Evolutionary conservation across 2,113 vertebrate species (phyloP), one percentile per base, ranked within the genome.

Genomic region (Anarhynchus alexandrinus): DNA sequence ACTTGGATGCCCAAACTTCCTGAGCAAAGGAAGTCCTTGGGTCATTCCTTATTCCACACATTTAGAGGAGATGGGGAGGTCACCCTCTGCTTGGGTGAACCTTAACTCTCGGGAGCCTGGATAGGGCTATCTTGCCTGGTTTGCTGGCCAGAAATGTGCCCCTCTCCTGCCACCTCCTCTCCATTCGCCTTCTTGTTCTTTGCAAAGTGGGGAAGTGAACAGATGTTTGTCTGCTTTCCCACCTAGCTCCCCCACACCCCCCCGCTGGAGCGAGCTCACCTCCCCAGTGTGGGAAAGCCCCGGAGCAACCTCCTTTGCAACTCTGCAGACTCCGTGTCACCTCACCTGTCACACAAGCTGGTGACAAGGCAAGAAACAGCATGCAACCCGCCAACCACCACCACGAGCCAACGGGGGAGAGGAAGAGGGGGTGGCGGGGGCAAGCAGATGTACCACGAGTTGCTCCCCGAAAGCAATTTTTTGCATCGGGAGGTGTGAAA

Each of bases 291-390:
- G 25, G 96, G 47, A 96, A 96, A 91, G 89, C 94, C 96, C 95
- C 5, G 71, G 61, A 96, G 97, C 95, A 93, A 77, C 71, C 84
- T 96, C 87, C 52, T 96, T 85, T 71, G 52, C 97, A 91, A 47
- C 90, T 97, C 93, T 32, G 2, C 94, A 42, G 54, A 64, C 94
- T 95, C 86, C 1, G 54, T 4, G 54, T 96, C 93, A 94, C 94
- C 92, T 97, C 97, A 95, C 97, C 93, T 97, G 96, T 96, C 97
- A 97, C 97, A 82, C 88, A 87, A 96, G 85, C 94, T 89, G 97
- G 94, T 95, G 96, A 97, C 95, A 95, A 86, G 76, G 32, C 5
- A 42, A 88, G 76, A 9, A 71, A 90, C 82, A 93, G 32, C 78
- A 86, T 2, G 0, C 65, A 52, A 89, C 51, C 87, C 13, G 15